These are phyloP conservation scores for Halictus ligatus DNA, from an alignment of 2,888 invertebrate genomes.

Conservation along the genomic window DNA sequence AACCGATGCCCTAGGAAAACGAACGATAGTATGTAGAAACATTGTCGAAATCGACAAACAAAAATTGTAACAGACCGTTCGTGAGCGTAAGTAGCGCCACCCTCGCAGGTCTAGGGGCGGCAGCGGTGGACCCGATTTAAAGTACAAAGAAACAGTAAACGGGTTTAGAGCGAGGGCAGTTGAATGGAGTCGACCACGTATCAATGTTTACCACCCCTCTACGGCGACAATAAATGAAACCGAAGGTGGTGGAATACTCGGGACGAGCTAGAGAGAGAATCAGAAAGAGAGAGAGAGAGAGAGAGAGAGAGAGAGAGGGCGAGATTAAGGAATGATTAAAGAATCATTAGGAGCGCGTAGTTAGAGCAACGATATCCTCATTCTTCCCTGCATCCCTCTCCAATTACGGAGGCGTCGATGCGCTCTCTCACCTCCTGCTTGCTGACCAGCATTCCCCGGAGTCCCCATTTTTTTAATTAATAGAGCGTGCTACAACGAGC, in stretches of 20 bases:
- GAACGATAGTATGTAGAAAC: background rate
- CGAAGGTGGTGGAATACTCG: background rate
- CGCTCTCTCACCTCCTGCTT: constrained; percentile 61
- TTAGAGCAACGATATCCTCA: constrained; percentile 59
- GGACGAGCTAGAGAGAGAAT: background rate
- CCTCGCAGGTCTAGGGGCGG: background rate
- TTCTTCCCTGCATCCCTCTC: constrained; percentile 55
- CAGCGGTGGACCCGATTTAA: background rate
- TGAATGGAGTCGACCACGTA: background rate
- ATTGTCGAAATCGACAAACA: background rate
- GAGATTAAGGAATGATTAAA: constrained; percentile 60
- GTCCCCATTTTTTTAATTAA: constrained; percentile 80
- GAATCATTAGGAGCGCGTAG: constrained; percentile 64
- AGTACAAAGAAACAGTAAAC: background rate
- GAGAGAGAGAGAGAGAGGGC: background rate
- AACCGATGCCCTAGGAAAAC: no score
- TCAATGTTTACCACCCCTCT: constrained; percentile 9
- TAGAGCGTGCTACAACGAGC: constrained; percentile 77
- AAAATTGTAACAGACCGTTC: background rate
- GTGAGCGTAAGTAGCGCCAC: background rate
- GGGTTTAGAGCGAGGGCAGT: background rate
- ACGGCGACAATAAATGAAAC: constrained; percentile 13
- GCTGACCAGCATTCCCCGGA: constrained; percentile 74
- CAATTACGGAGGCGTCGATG: constrained; percentile 68
- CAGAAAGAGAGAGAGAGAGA: background rate